Evolutionary conservation across 1,140 invertebrate genomes (phyloP), one percentile per base, ranked within the genome.

Genomic region (Drosophila burlai): DNA sequence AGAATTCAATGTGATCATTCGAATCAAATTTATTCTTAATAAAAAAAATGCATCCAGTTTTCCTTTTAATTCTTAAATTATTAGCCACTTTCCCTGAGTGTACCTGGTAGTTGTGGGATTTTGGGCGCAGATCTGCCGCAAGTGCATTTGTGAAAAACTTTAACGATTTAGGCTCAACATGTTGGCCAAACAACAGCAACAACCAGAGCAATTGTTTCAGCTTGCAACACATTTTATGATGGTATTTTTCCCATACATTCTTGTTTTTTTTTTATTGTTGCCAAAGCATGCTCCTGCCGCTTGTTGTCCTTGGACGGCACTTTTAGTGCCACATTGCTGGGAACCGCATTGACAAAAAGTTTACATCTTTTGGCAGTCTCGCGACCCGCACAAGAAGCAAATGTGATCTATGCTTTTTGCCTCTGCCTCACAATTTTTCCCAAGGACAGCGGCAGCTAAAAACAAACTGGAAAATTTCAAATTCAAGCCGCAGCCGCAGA

Each of bases 111-210:
- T 3, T 49, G 21, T 24, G 40, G 54, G 36, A 36, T 65, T 40
- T 46, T 40, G 63, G 74, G 18, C 34, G 63, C 67, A 36, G 61
- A 79, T 82, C 68, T 79, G 79, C 80, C 80, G 83, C 80, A 82
- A 86, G 83, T 87, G 85, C 85, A 90, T 90, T 90, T 89, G 81
- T 80, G 81, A 85, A 89, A 89, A 90, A 85, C 85, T 89, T 89
- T 89, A 90, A 90, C 85, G 85, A 89, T 89, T 89, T 90, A 89
- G 85, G 85, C 85, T 89, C 85, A 90, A 89, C 85, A 89, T 90
- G 83, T 86, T 86, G 83, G 83, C 73, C 65, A 78, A 63, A 45
- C 60, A 85, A 45, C 75, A 65, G 47, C 47, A 80, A 50, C 81
- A 67, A 76, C 76, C 75, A 77, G 73, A 38, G 62, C 81, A 84